Conservation (phyloP, 37 sponge, comb jelly and placozoan species). For the Cladorhizidae sp. region DNA sequence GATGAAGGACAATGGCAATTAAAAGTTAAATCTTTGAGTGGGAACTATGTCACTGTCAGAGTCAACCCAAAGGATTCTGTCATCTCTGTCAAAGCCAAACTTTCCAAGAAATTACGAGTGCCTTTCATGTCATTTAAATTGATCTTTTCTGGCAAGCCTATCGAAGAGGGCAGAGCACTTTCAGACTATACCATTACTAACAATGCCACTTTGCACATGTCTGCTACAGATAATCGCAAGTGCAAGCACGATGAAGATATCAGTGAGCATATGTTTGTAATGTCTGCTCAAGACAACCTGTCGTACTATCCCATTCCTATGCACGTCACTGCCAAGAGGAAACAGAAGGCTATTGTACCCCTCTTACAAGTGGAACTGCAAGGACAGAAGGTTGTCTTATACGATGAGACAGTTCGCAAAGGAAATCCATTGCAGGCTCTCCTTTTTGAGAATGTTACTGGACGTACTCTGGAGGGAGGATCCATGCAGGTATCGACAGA, state of each 20-base stretch:
- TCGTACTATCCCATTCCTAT: constrained; percentile 94
- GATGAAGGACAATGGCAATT: constrained; percentile 60
- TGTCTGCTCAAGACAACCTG: constrained; percentile 82
- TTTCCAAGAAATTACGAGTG: constrained; percentile 58
- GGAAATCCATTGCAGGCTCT: constrained; percentile 85
- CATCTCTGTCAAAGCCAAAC: constrained; percentile 58
- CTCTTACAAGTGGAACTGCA: no score
- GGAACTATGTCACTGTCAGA: constrained; percentile 34
- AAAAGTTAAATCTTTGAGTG: constrained; percentile 44
- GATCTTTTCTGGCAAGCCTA: no score
- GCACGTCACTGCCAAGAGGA: no score
- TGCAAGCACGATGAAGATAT: constrained; percentile 5
- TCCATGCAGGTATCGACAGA: constrained; percentile 60
- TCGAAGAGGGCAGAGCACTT: constrained; percentile 81
- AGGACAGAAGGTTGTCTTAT: no score
- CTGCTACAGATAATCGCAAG: background rate
- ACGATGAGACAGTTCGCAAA: constrained; percentile 76
- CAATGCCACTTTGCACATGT: constrained; percentile 59
- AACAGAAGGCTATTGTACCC: no score
- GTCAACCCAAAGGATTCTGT: constrained; percentile 82
- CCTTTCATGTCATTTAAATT: constrained; percentile 35
- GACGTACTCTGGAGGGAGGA: constrained; percentile 87
- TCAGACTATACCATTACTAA: constrained; percentile 87
- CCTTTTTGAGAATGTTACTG: constrained; percentile 90
- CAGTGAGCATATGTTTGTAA: constrained; percentile 58